phyloP scores from a whole-genome alignment of 1,140 invertebrate species.

The Papilio aristodemus region DNA sequence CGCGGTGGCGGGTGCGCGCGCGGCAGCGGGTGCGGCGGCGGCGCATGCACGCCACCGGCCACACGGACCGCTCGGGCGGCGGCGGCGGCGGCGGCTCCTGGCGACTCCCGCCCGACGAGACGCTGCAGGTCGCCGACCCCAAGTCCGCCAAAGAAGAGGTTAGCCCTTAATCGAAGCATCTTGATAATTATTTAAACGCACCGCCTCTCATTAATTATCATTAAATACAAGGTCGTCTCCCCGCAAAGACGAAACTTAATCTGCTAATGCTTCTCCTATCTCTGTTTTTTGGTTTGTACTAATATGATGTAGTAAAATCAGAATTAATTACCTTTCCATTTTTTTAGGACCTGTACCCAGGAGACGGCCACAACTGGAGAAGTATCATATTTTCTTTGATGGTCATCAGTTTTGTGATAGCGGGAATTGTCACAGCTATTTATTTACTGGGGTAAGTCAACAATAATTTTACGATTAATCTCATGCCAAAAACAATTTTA shows the following conservation, averaged over 20 bases:
- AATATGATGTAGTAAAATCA: too few species aligned
- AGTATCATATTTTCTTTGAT: conserved; percentile 91
- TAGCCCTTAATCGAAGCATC: conserved; percentile 22
- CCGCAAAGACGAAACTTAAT: too few species aligned
- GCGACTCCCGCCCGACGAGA: conserved; percentile 93
- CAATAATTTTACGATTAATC: neutral
- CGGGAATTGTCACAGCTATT: conserved; percentile 91
- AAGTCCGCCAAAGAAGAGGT: conserved; percentile 87
- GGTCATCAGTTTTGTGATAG: conserved; percentile 91
- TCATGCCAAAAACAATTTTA: too few species aligned
- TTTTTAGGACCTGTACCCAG: conserved; percentile 85
- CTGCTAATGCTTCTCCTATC: too few species aligned
- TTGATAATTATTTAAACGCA: too few species aligned
- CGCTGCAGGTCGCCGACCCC: conserved; percentile 91
- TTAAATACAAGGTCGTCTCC: too few species aligned
- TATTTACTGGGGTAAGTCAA: conserved; percentile 87
- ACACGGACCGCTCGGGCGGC: conserved; percentile 86
- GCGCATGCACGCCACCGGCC: conserved; percentile 90
- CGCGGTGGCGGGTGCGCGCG: conserved; percentile 74
- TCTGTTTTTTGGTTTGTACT: too few species aligned
- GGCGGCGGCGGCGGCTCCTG: conserved; percentile 84
- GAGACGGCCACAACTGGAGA: conserved; percentile 92
- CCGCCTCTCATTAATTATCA: too few species aligned
- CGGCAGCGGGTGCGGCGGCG: conserved; percentile 64
- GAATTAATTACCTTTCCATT: conserved; percentile 15